Evolutionary conservation across 2,113 vertebrate genomes (phyloP).

Genomic region (Gopherus flavomarginatus): DNA sequence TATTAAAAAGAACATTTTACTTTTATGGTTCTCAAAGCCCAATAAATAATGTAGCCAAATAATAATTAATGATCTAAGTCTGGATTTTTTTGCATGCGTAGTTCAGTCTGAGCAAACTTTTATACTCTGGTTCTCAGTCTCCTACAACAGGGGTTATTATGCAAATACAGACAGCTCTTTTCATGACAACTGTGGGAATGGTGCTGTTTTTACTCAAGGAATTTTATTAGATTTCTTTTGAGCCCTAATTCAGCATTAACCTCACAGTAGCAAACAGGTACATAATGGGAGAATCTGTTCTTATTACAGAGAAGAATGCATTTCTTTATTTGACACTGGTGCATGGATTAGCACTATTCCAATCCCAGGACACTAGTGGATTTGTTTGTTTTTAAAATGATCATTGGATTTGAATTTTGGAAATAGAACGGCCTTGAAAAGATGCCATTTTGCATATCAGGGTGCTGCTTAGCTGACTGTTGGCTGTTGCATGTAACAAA

Average conservation of each 20-base stretch:
- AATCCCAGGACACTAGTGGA: slow-evolving; percentile 47
- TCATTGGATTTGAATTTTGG: not conserved
- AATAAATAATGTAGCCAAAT: not conserved
- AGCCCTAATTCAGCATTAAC: slow-evolving; percentile 67
- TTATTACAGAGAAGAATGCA: slow-evolving; percentile 56
- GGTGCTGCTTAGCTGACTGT: not conserved
- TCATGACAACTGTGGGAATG: slow-evolving; percentile 43
- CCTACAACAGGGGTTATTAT: slow-evolving; percentile 26
- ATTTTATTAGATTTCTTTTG: slow-evolving; percentile 63
- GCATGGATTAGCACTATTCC: slow-evolving; percentile 19
- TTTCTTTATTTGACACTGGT: slow-evolving; percentile 50
- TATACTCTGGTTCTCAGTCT: slow-evolving; percentile 26
- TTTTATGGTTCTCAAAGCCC: not conserved
- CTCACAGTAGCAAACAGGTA: slow-evolving; percentile 56
- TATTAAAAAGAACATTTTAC: not conserved
- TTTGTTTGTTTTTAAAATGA: slow-evolving; percentile 62
- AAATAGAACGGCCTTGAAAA: slow-evolving; percentile 2
- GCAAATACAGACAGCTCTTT: slow-evolving; percentile 41
- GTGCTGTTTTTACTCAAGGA: slow-evolving; percentile 65
- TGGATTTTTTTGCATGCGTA: not conserved
- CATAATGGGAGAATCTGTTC: slow-evolving; percentile 39
- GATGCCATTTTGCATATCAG: not conserved
- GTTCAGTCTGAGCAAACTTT: slow-evolving; percentile 26
- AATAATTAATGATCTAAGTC: not conserved
- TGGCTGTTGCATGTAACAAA: not conserved